Base-by-base conservation (phyloP, 2,888 invertebrate species). In the Cheilosia soror region DNA sequence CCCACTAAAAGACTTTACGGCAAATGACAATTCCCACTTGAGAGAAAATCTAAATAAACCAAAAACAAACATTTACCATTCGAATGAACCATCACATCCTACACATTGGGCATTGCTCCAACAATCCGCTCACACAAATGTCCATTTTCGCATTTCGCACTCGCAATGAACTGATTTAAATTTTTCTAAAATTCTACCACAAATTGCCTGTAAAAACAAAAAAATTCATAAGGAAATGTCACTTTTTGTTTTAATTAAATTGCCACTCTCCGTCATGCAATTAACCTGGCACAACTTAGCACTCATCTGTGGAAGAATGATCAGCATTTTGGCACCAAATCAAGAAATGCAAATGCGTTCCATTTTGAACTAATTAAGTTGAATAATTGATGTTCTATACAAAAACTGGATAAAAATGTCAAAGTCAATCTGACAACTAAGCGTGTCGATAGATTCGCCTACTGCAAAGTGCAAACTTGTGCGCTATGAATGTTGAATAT, bases 321-420 rank as follows among this genome's bases (percentile, higher is more conserved):
- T 47, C 37, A 13, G 9, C 20, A 69, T 51, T 25, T 77, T 82
- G 71, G 81, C 71, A 57, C 0, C 20, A 7, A 47, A 47, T 15
- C 47, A 47, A 47, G 2, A 47, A 47, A 47, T 44, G 44, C 15
- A 47, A 37, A 2, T 44, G 9, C 6, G n/a, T 44, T n/a, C 0
- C 13, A 44, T 15, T 44, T 44, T 15, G 0, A 15, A 13, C 6
- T 51, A 71, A 65, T 42, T 65, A 80, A 55, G 33, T 62, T 47
- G 13, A 20, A 20, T 20, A 20, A 60, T 2, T 15, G 7, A 37
- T 31, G 25, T 11, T 47, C 33, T 7, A 27, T 1, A 25, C 6
- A 37, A 15, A 44, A 5, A n/a, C 44, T 57, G 5, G 44, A 69
- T 47, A 25, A 13, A 33, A 6, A 44, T 25, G 25, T 47, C 44